phyloP scores from a whole-genome alignment of 2,888 invertebrate species.

The Perizoma affinitatum region DNA sequence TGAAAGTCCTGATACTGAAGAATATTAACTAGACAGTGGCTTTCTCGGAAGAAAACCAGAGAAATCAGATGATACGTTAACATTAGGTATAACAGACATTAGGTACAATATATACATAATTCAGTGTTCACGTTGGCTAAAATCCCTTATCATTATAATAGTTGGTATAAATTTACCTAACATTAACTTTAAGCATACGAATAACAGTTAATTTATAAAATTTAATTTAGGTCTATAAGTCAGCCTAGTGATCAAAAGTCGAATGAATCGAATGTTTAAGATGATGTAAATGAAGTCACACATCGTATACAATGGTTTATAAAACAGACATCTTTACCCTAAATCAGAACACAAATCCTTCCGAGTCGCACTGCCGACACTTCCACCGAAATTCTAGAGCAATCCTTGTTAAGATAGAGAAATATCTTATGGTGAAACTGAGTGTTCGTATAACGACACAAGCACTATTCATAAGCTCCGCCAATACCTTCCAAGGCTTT shows the following conservation, averaged over 20 bases:
- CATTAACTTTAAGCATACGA: constrained; percentile 79
- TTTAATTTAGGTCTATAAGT: constrained; percentile 74
- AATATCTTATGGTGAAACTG: constrained; percentile 50
- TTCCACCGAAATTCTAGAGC: constrained; percentile 32
- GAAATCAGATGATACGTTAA: constrained; percentile 42
- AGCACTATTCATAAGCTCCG: constrained; percentile 63
- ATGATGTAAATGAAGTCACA: constrained; percentile 75
- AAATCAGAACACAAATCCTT: constrained; percentile 66
- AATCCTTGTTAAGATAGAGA: constrained; percentile 3
- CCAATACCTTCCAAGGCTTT: constrained; percentile 52
- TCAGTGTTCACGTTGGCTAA: constrained; percentile 70
- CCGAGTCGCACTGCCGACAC: constrained; percentile 31
- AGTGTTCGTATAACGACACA: constrained; percentile 45
- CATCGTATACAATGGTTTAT: constrained; percentile 83
- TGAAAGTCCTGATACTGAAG: constrained; percentile 54
- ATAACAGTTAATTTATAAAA: constrained; percentile 78
- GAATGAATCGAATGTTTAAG: constrained; percentile 64
- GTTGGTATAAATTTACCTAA: constrained; percentile 78
- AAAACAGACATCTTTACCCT: constrained; percentile 74
- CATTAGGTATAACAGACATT: constrained; percentile 46
- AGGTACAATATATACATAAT: constrained; percentile 65
- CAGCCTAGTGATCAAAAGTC: constrained; percentile 71
- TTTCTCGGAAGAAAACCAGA: constrained; percentile 27
- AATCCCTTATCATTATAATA: constrained; percentile 69
- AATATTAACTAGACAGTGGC: constrained; percentile 41